Evolutionary conservation across 2,797 vertebrate genomes (phyloP), one percentile per base, ranked within the genome.

Genomic region (Hafferia zeledoni): DNA sequence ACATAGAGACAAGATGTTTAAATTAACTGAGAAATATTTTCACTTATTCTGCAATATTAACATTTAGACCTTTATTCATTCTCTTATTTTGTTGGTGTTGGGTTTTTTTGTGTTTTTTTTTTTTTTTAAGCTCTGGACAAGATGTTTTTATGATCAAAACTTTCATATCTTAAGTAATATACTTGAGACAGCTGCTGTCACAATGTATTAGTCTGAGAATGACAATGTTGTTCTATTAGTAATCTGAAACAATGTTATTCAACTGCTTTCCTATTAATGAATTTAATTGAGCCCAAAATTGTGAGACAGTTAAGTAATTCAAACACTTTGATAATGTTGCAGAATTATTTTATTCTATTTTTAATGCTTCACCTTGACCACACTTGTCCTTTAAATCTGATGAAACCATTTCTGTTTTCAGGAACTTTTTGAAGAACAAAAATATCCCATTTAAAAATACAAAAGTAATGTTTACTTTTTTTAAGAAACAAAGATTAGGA

Each of bases 1-100:
- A 81, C 89, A 85, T 77, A 69, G 82, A 91, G 79, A 94, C 79
- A 94, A 94, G n/a, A 95, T 89, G 79, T 94, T 95, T 92, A 95
- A 95, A 96, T 89, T 89, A 95, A 94, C 65, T 14, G 5, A 81
- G 69, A 96, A 95, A 89, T 91, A 89, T 92, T 94, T 94, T 88
- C 55, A 19, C 60, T 85, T 50, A 59, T 92, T 94, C 61, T 94
- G 72, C 72, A 91, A 64, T 92, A 93, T 92, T 91, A 91, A 56
- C 91, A 91, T 88, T 55, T 69, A 90, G 69, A 87, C 87, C 76
- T 94, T 91, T 75, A 56, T 12, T 65, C 17, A 25, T 80, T 89
- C 72, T 78, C 35, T 59, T 79, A 11, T 70, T 74, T 12, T 81
- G 19, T 30, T 75, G n/a, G n/a, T n/a, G n/a, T n/a, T n/a, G n/a